These are phyloP conservation scores for Dipodomys merriami DNA, from an alignment of 2,113 vertebrate genomes.

Conservation along the genomic window DNA sequence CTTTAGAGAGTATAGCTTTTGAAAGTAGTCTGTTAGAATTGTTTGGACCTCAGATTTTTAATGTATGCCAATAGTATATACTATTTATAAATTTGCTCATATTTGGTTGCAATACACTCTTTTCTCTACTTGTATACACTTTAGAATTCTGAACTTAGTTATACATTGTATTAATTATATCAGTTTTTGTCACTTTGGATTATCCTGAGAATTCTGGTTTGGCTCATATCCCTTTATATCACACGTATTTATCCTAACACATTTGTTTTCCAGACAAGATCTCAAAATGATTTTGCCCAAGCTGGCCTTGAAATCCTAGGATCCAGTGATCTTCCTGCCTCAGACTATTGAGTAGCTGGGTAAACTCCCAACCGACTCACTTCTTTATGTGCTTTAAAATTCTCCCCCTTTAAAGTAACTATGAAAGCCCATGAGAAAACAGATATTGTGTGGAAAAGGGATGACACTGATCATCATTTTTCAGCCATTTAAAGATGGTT, in stretches of 20 bases:
- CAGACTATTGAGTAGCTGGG: neutral
- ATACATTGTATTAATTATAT: neutral
- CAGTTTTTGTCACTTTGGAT: neutral
- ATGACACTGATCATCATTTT: neutral
- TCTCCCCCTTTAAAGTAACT: conserved; percentile 6
- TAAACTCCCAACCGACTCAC: neutral
- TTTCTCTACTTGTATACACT: conserved; percentile 23
- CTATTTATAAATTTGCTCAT: conserved; percentile 39
- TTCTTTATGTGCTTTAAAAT: conserved; percentile 54
- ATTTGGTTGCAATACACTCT: neutral
- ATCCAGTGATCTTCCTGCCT: neutral
- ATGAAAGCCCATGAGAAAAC: neutral
- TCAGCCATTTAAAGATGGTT: conserved; percentile 12
- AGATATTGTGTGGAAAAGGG: neutral
- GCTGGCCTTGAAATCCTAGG: neutral
- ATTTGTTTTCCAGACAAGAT: neutral
- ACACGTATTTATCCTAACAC: neutral
- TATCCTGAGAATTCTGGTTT: neutral
- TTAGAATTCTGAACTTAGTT: conserved; percentile 38
- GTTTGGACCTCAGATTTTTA: conserved; percentile 9
- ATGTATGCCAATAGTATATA: conserved; percentile 17
- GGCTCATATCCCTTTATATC: neutral
- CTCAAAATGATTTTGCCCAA: neutral
- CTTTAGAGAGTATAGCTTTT: no score
- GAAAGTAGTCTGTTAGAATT: no score